Conservation (phyloP, 2,113 vertebrate species). For the Indri indri region DNA sequence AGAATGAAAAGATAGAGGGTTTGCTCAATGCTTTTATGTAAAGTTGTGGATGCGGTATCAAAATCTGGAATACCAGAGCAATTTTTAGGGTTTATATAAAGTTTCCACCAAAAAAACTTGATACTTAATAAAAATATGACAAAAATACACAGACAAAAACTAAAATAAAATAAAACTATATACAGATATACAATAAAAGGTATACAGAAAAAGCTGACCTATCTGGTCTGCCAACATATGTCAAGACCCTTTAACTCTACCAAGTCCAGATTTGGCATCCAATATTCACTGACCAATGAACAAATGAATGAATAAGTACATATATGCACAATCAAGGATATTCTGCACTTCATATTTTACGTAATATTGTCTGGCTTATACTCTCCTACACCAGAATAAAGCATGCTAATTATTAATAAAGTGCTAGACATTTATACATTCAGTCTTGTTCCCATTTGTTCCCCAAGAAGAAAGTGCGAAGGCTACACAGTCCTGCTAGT, state of each 20-base stretch:
- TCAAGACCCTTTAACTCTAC: not conserved
- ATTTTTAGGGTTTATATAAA: not conserved
- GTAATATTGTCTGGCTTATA: rapidly evolving
- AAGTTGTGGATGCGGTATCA: not conserved
- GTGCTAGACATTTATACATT: not conserved
- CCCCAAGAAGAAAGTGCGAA: not conserved
- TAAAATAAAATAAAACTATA: not conserved
- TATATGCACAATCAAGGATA: not conserved
- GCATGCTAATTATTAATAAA: not conserved
- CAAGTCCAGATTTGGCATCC: not conserved
- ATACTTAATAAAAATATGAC: not conserved
- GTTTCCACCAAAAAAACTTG: not conserved
- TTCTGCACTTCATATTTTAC: not conserved
- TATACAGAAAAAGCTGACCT: not conserved
- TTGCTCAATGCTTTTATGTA: not conserved
- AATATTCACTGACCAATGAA: not conserved
- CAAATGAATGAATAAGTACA: not conserved
- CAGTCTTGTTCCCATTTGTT: not conserved
- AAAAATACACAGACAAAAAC: not conserved
- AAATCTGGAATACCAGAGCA: not conserved
- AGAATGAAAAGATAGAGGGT: too few species aligned
- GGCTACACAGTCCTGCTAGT: not conserved
- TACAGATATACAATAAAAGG: not conserved
- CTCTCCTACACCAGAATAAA: rapidly evolving
- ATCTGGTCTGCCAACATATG: not conserved